Evolutionary conservation across 2,888 invertebrate species (phyloP), one percentile per base, ranked within the genome.

Genomic region (Rhyacophila evoluta): DNA sequence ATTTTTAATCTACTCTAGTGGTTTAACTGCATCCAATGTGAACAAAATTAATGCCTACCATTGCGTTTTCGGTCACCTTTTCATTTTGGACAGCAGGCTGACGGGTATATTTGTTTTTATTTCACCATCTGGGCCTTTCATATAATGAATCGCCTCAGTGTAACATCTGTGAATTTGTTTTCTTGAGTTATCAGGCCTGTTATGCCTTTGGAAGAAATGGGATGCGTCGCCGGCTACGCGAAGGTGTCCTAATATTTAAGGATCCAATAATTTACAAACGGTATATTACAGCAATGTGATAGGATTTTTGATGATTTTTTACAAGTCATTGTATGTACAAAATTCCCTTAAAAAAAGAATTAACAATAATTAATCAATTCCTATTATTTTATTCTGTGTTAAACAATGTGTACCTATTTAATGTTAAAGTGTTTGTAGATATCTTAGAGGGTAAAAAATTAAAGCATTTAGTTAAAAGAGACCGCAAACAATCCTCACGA

Each of bases 241-340:
- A 55, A 19, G 68, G 77, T 79, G 73, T 79, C 75, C 75, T 81
- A 78, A 78, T 78, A 69, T 74, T 73, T 80, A 81, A 80, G 81
- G 71, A 76, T 80, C 78, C 81, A 81, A 81, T 81, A 80, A 81
- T 79, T 80, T 80, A 80, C 80, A 80, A 80, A 78, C 72, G 27
- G 75, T 74, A 79, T 80, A 78, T 81, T 81, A 79, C 78, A 79
- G 77, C 85, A 90, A 91, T 91, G 91, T 91, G 91, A 91, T 92
- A 91, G 91, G 91, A 90, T 91, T 91, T 92, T 92, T 90, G 91
- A 91, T 91, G 90, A 91, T 91, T 92, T 55, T 91, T 91, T 91
- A 91, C 91, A 91, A 90, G 86, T 88, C 86, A 87, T 88, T 87
- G 85, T 87, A 86, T 88, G 87, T 87, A 88, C 87, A 88, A 87